phyloP scores from a whole-genome alignment of 2,888 invertebrate species.

The Cosmopolites sordidus region DNA sequence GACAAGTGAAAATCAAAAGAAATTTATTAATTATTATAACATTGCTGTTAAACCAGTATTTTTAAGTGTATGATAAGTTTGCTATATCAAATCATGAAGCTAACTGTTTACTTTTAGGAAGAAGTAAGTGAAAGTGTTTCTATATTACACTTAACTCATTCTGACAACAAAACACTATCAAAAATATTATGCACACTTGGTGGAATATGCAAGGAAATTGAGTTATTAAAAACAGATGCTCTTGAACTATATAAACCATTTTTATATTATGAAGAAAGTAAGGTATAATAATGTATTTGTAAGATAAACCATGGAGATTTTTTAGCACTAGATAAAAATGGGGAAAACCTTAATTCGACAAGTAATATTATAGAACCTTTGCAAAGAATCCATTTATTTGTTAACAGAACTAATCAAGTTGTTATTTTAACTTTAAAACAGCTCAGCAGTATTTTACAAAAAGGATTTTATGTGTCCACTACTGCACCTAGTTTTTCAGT shows the following conservation, averaged over 20 bases:
- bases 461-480: slow-evolving; percentile 44
- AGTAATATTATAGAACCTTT: slow-evolving; percentile 57
- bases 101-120: slow-evolving; percentile 39
- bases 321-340: slow-evolving; percentile 38
- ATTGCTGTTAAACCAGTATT: slow-evolving; percentile 32
- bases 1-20: slow-evolving; percentile 40
- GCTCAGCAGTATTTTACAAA: slow-evolving; percentile 63
- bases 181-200: slow-evolving; percentile 76
- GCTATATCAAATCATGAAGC: slow-evolving; percentile 25
- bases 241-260: slow-evolving; percentile 59
- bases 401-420: slow-evolving; percentile 67
- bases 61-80: slow-evolving; percentile 26
- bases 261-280: slow-evolving; percentile 65
- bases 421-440: slow-evolving; percentile 70
- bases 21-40: slow-evolving; percentile 36
- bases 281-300: slow-evolving; percentile 1
- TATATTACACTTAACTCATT: slow-evolving; percentile 67
- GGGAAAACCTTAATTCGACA: slow-evolving; percentile 44
- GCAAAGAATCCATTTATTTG: slow-evolving; percentile 63
- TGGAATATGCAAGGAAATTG: slow-evolving; percentile 73
- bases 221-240: slow-evolving; percentile 63
- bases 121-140: slow-evolving; percentile 56
- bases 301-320: not conserved
- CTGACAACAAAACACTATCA: slow-evolving; percentile 77
- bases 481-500: slow-evolving; percentile 43